Percentiles rank a stretch among this genome's conserved stretches.
phyloP scores from a whole-genome alignment of 1,140 invertebrate genomes.

The Bradynema listronoti region DNA sequence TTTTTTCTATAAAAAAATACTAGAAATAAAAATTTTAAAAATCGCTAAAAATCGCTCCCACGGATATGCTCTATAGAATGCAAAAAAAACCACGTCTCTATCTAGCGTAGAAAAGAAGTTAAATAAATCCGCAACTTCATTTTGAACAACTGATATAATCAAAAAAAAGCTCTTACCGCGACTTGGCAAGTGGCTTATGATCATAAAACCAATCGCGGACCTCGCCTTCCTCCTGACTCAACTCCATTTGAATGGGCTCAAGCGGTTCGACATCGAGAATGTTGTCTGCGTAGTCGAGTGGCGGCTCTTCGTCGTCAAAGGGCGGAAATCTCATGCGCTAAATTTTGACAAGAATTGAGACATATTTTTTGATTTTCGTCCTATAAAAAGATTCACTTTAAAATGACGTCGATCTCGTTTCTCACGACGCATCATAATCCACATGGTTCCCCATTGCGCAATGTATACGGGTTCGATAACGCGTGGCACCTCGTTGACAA shows the following conservation, averaged over 20 bases:
- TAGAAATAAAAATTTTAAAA: too few relatives aligned
- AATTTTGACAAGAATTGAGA: conserved; percentile 14
- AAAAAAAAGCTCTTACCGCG: conserved; percentile 58
- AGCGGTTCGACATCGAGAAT: conserved; percentile 96
- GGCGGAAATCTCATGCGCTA: conserved; percentile 99
- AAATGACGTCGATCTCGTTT: conserved; percentile 97
- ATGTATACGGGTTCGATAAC: conserved; percentile 98
- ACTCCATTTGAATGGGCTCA: conserved; percentile 96
- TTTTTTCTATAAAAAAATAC: too few relatives aligned
- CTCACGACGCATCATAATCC: conserved; percentile 99
- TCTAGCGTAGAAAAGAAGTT: too few relatives aligned
- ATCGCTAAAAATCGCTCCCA: too few relatives aligned
- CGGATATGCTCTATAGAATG: too few relatives aligned
- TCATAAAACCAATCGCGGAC: conserved; percentile 92
- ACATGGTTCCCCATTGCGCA: conserved; percentile 99
- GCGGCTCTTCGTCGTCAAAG: conserved; percentile 99
- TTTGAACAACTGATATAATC: background rate
- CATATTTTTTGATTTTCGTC: background rate
- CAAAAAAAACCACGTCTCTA: too few relatives aligned
- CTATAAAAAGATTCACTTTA: conserved; percentile 36
- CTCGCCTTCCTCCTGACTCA: conserved; percentile 91
- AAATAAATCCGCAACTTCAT: too few relatives aligned
- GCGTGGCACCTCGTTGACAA: conserved; percentile 99
- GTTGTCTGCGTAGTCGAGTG: conserved; percentile 97
- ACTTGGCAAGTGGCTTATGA: conserved; percentile 89